phyloP scores from a whole-genome alignment of 2,113 vertebrate species.

The Callocephalon fimbriatum region DNA sequence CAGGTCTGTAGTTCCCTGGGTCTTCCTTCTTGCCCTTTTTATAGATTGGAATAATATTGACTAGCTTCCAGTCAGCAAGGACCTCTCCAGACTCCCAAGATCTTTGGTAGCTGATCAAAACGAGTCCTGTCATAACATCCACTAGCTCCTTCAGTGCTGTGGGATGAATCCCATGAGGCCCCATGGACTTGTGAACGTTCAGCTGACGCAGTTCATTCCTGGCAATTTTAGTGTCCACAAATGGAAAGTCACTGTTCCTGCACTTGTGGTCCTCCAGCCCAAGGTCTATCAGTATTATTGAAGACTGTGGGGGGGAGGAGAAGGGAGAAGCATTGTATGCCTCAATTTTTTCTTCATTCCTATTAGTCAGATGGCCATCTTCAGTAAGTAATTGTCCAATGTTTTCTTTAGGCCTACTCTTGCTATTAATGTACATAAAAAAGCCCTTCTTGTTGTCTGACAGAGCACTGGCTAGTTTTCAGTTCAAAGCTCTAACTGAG shows the following conservation, averaged over 20 bases:
- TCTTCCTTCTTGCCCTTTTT: not conserved
- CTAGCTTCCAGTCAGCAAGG: not conserved
- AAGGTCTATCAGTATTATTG: not conserved
- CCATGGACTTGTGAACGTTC: not conserved
- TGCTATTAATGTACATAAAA: not conserved
- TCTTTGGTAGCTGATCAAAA: not conserved
- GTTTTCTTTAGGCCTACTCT: not conserved
- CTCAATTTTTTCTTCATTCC: not conserved
- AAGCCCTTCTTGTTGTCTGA: not conserved
- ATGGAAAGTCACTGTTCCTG: not conserved
- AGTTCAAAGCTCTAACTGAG: not conserved
- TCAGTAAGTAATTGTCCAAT: not conserved
- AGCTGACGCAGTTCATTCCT: not conserved
- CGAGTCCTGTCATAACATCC: not conserved
- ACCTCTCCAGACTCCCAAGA: not conserved
- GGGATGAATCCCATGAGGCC: not conserved
- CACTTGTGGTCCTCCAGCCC: not conserved
- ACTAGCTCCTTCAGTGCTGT: not conserved
- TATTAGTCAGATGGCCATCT: not conserved
- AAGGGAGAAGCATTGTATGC: not conserved
- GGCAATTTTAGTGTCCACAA: not conserved
- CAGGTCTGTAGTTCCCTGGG: not conserved
- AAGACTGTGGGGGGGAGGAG: not conserved
- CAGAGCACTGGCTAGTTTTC: not conserved
- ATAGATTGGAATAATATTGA: not conserved